phyloP scores from a whole-genome alignment of 2,113 vertebrate genomes.

The Cygnus buccinator region DNA sequence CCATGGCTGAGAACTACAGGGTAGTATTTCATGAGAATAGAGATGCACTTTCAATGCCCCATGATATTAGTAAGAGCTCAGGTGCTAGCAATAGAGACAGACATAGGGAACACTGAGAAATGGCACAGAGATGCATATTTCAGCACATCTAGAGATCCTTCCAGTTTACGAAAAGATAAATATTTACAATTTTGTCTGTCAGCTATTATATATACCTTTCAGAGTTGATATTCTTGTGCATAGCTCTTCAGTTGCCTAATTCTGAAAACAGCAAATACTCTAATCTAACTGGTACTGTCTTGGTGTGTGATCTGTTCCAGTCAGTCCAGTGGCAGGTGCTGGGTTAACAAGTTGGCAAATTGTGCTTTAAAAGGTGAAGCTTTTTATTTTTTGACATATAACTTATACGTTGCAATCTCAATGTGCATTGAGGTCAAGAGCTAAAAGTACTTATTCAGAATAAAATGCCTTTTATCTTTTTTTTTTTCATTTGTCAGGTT shows the following conservation, averaged over 20 bases:
- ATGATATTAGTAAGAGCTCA: slow-evolving; percentile 11
- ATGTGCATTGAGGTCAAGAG: background rate
- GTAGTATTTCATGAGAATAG: background rate
- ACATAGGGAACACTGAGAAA: background rate
- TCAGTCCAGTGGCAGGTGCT: background rate
- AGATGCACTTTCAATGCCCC: background rate
- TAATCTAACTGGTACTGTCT: background rate
- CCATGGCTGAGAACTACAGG: background rate
- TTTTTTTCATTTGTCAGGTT: background rate
- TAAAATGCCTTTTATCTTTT: background rate
- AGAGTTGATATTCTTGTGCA: background rate
- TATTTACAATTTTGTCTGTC: background rate
- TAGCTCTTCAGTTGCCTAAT: background rate
- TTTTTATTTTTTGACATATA: background rate
- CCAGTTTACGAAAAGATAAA: background rate
- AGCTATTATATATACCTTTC: background rate
- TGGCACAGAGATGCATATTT: background rate
- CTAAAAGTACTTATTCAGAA: background rate
- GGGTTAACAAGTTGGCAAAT: background rate
- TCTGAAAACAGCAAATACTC: background rate
- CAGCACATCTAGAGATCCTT: background rate
- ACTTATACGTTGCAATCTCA: background rate
- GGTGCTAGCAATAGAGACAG: background rate
- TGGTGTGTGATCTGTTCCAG: background rate
- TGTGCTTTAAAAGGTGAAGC: background rate